A percentile compares a stretch with the other conserved stretches of the same genome.
Conservation (phyloP, 2,113 vertebrate genomes). For the Ictalurus punctatus region DNA sequence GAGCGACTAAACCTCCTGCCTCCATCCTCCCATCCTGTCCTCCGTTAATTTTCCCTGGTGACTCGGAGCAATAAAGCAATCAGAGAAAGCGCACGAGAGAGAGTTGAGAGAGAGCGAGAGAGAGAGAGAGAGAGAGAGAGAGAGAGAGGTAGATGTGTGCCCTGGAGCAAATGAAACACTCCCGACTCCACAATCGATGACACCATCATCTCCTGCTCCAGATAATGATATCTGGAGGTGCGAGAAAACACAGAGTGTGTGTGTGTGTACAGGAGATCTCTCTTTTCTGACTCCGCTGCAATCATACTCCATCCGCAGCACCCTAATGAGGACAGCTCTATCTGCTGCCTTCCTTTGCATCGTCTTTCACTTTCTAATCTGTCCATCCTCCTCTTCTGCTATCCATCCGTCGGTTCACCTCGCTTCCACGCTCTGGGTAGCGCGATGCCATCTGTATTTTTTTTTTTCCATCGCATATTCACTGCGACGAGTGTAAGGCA, state of each 20-base stretch:
- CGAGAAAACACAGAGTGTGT: conserved; percentile 37
- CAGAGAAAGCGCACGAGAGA: conserved; percentile 48
- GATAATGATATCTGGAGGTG: conserved; percentile 56
- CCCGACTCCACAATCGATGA: conserved; percentile 68
- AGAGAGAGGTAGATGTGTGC: conserved; percentile 65
- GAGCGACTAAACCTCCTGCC: conserved; percentile 31
- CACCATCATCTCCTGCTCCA: conserved; percentile 59
- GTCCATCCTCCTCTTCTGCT: conserved; percentile 8
- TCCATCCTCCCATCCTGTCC: conserved; percentile 36
- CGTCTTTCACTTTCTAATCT: conserved; percentile 34
- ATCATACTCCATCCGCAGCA: conserved; percentile 35
- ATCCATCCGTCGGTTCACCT: not conserved
- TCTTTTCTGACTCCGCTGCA: not conserved
- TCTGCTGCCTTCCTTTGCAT: conserved; percentile 22
- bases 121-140: conserved; percentile 63
- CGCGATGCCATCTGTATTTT: not conserved
- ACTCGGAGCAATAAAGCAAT: conserved; percentile 67
- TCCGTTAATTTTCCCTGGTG: conserved; percentile 63
- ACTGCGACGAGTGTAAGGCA: not conserved
- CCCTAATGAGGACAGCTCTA: conserved; percentile 47
- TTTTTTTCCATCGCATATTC: not conserved
- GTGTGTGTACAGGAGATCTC: conserved; percentile 28
- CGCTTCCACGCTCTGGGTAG: not conserved
- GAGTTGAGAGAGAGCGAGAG: conserved; percentile 38
- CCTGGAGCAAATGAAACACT: conserved; percentile 62